These are phyloP conservation scores for Macrosteles quadrilineatus DNA, from an alignment of 1,140 invertebrate genomes.

Conservation along the genomic window DNA sequence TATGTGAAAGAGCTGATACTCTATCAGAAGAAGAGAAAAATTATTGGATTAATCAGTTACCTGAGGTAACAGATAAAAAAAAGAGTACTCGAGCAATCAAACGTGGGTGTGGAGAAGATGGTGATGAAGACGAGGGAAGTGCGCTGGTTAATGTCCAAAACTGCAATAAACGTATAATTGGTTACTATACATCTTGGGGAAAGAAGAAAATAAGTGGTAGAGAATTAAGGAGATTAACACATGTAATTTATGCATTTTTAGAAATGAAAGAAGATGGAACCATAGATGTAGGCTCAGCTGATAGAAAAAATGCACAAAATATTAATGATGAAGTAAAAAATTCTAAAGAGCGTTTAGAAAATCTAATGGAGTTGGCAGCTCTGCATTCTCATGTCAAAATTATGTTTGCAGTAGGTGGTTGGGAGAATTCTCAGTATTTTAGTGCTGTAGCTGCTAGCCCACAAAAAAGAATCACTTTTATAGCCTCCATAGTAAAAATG, in stretches of 20 bases:
- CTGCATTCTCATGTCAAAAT: conserved; percentile 53
- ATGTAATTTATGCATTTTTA: conserved; percentile 39
- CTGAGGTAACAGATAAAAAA: neutral
- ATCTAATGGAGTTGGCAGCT: conserved; percentile 22
- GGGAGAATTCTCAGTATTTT: conserved; percentile 54
- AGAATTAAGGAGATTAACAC: conserved; percentile 32
- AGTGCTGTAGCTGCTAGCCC: conserved; percentile 55
- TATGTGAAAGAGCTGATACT: conserved; percentile 1
- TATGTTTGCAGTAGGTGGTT: conserved; percentile 57
- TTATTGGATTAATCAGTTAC: conserved; percentile 9
- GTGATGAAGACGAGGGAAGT: neutral
- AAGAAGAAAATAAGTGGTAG: conserved; percentile 21
- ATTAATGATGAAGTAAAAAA: conserved; percentile 29
- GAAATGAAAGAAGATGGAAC: conserved; percentile 34
- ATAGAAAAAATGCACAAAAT: conserved; percentile 22
- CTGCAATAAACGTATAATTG: conserved; percentile 37
- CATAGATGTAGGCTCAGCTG: conserved; percentile 26
- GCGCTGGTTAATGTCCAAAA: conserved; percentile 15
- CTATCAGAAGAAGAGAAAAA: conserved; percentile 14
- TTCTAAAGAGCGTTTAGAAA: conserved; percentile 20
- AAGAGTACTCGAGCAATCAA: conserved; percentile 1
- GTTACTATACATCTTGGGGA: conserved; percentile 38
- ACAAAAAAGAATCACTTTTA: conserved; percentile 55
- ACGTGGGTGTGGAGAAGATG: conserved; percentile 14
- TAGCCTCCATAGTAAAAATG: conserved; percentile 60